These are phyloP conservation scores for Lamprotornis superbus DNA, from an alignment of 2,113 vertebrate genomes.

Conservation along the genomic window DNA sequence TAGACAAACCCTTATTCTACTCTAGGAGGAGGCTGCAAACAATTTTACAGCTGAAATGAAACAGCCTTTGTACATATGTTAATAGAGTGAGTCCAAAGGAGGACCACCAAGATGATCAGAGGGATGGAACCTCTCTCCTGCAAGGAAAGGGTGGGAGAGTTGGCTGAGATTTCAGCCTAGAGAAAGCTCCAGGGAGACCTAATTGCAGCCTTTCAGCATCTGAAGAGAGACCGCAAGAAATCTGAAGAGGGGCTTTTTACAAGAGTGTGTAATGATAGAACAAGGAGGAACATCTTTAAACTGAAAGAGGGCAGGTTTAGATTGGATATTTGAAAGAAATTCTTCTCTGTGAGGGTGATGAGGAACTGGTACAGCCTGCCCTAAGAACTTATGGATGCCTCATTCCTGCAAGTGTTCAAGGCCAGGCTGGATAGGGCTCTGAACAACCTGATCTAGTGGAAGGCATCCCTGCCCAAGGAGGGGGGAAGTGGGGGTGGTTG, in stretches of 20 bases:
- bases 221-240: neutral
- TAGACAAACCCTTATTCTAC: neutral
- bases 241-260: neutral
- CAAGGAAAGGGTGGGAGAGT: rapidly evolving
- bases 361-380: neutral
- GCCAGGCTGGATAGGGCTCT: neutral
- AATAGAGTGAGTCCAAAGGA: neutral
- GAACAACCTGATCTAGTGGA: neutral
- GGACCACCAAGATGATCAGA: neutral
- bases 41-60: neutral
- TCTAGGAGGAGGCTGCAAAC: neutral
- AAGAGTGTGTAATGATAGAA: neutral
- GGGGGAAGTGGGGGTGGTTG: rapidly evolving
- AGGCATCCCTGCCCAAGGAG: neutral
- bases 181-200: neutral
- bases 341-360: neutral
- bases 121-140: neutral
- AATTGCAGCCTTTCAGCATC: neutral
- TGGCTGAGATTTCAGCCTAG: neutral
- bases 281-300: neutral
- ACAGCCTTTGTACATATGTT: neutral
- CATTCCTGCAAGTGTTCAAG: neutral
- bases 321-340: neutral
- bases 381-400: neutral
- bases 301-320: neutral